Evolutionary conservation across 1,140 invertebrate genomes (phyloP).

Genomic region (Lamellibrachia luymesi): DNA sequence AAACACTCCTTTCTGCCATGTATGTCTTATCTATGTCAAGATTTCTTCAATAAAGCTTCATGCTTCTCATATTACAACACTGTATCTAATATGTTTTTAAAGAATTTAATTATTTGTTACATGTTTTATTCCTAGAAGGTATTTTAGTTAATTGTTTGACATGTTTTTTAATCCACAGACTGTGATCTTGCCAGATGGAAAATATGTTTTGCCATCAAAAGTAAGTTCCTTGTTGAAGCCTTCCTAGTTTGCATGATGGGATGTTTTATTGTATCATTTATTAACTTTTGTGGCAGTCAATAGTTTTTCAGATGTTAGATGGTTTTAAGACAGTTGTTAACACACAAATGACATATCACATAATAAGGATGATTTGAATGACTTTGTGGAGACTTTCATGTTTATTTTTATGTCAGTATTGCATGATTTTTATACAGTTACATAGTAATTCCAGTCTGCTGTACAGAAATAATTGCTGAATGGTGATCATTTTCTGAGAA

Average conservation of each 20-base stretch:
- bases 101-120: background rate
- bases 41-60: too few species aligned
- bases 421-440: background rate
- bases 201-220: slow-evolving; percentile 50
- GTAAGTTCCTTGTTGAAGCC: slow-evolving; percentile 33
- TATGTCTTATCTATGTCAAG: too few species aligned
- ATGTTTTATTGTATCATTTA: background rate
- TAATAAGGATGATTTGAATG: background rate
- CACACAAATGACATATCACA: background rate
- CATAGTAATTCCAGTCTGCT: too few species aligned
- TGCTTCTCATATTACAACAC: background rate
- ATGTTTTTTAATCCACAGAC: slow-evolving; percentile 18
- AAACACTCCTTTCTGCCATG: too few species aligned
- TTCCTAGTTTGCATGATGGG: slow-evolving; percentile 1
- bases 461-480: too few species aligned
- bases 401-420: slow-evolving; percentile 2
- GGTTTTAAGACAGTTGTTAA: too few species aligned
- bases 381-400: background rate
- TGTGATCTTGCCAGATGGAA: slow-evolving; percentile 51
- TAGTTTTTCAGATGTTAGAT: background rate
- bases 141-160: background rate
- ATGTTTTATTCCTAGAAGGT: background rate
- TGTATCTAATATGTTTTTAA: background rate
- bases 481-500: too few species aligned
- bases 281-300: background rate